Conservation (phyloP, 2,113 vertebrate species). For the Periophthalmodon schlosseri region DNA sequence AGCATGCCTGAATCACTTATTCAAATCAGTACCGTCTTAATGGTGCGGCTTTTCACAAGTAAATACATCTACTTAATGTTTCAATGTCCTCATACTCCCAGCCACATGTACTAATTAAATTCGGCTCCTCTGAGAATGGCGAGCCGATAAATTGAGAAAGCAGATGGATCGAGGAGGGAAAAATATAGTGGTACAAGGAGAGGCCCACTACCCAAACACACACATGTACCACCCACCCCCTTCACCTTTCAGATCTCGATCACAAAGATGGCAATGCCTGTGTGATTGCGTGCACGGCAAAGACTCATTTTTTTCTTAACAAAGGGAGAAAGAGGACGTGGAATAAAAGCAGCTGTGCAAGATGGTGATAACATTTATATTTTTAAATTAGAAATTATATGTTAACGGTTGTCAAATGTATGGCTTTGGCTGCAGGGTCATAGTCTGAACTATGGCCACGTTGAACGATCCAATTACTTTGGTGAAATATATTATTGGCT, state of each 20-base stretch:
- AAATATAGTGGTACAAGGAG: conserved; percentile 44
- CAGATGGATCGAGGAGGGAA: conserved; percentile 60
- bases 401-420: neutral
- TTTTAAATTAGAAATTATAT: conserved; percentile 13
- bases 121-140: conserved; percentile 50
- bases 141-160: conserved; percentile 48
- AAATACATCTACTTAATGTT: conserved; percentile 70
- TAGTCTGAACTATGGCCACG: neutral
- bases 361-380: conserved; percentile 36
- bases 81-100: conserved; percentile 60
- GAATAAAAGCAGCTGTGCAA: conserved; percentile 49
- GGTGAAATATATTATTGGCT: too few species aligned
- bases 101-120: conserved; percentile 70
- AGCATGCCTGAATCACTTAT: conserved; percentile 52
- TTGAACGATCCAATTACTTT: neutral
- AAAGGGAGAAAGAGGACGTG: conserved; percentile 51
- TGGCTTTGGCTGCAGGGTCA: neutral
- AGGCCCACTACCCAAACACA: conserved; percentile 19
- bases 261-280: conserved; percentile 41
- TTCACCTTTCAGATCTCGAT: conserved; percentile 57
- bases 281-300: conserved; percentile 26
- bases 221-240: conserved; percentile 7
- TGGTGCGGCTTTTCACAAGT: conserved; percentile 61
- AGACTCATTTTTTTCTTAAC: conserved; percentile 50
- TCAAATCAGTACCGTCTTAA: conserved; percentile 59